Evolutionary conservation across 2,888 invertebrate genomes (phyloP).

Genomic region (Tetheella fluctuosa): DNA sequence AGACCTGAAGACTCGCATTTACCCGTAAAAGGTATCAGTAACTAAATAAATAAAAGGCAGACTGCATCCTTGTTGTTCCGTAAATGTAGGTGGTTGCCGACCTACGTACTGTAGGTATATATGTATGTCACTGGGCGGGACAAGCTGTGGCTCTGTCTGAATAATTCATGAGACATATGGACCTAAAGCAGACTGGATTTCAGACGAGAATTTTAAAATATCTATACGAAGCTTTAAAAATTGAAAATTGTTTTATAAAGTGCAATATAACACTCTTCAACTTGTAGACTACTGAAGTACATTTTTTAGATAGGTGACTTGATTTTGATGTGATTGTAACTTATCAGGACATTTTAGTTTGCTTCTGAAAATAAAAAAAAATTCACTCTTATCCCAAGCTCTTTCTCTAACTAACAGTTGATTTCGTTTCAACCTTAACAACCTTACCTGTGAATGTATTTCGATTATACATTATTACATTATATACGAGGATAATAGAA

Average conservation of each 20-base stretch:
- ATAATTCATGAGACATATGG: conserved; percentile 83
- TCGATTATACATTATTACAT: too few species aligned
- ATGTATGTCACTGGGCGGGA: conserved; percentile 62
- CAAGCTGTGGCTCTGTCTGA: conserved; percentile 70
- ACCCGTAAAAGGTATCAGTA: conserved; percentile 18
- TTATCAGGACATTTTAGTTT: too few species aligned
- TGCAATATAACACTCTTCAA: conserved; percentile 49
- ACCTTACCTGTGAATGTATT: too few species aligned
- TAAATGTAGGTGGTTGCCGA: conserved; percentile 32
- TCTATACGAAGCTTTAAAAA: conserved; percentile 73
- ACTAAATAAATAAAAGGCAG: conserved; percentile 33
- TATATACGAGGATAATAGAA: background rate
- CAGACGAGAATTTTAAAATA: conserved; percentile 81
- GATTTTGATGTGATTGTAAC: background rate
- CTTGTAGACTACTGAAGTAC: conserved; percentile 24
- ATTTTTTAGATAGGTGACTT: background rate
- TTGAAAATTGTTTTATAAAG: conserved; percentile 72
- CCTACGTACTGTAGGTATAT: conserved; percentile 36
- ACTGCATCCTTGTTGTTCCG: conserved; percentile 37
- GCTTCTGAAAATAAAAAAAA: too few species aligned
- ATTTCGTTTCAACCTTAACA: too few species aligned
- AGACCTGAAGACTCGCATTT: conserved; percentile 31
- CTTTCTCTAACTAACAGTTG: too few species aligned
- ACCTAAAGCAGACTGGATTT: conserved; percentile 82
- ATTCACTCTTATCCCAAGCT: too few species aligned